A percentile compares a stretch with the other conserved stretches of the same genome.
Evolutionary conservation across 2,113 vertebrate genomes (phyloP).

Genomic region (Rhinopithecus roxellana): DNA sequence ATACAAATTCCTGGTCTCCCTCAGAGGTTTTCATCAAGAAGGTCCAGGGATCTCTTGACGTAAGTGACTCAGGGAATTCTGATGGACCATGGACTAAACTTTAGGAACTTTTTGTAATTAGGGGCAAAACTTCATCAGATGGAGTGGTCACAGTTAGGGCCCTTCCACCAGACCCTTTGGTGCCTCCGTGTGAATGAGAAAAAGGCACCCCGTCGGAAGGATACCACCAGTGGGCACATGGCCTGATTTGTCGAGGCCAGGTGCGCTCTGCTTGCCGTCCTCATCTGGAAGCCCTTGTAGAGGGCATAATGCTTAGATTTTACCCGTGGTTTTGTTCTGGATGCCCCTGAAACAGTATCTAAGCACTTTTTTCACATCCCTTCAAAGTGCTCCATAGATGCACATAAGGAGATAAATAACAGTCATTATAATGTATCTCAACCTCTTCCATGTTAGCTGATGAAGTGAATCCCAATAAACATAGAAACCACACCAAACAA

Average conservation of each 20-base stretch:
- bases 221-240: too few species aligned
- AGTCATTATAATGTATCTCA: neutral
- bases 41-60: neutral
- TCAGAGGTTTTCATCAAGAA: neutral
- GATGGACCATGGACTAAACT: neutral
- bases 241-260: neutral
- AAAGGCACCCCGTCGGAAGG: neutral
- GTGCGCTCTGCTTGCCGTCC: neutral
- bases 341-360: neutral
- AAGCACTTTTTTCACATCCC: neutral
- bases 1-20: neutral
- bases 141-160: too few species aligned
- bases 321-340: neutral
- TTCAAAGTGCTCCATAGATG: neutral
- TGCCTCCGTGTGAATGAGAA: neutral
- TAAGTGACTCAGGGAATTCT: neutral
- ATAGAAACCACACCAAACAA: slow-evolving; percentile 21
- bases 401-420: neutral
- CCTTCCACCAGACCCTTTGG: neutral
- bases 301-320: neutral
- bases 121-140: neutral
- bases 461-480: neutral
- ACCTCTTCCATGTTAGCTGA: neutral
- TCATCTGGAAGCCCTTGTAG: neutral
- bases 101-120: neutral